Base-by-base conservation (phyloP, 2,113 vertebrate genomes). In the Phalacrocorax brasilianus region DNA sequence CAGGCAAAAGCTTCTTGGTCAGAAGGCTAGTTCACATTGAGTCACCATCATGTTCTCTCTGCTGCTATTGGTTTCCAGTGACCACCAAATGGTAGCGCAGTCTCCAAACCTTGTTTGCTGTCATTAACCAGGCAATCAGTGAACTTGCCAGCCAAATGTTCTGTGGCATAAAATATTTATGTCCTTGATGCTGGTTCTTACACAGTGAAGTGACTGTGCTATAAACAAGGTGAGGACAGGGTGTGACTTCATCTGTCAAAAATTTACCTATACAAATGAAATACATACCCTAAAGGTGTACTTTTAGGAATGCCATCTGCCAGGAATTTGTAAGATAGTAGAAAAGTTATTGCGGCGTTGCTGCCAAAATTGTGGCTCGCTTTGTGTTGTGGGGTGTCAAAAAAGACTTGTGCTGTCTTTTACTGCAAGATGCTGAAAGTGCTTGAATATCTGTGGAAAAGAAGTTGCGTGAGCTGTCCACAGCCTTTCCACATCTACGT, bases 141-240 rank as follows among this genome's bases (percentile, higher is more conserved):
- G 44, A 84, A 73, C 15, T 62, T 67, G 28, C 35, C 38, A 76
- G 22, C 2, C 2, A 35, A 33, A 78, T n/a, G 17, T 63, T 91
- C 56, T 84, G 52, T 65, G 62, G 11, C 33, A 42, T 40, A 38
- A 56, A 80, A 68, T 56, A 33, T 21, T 83, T 68, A 9, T 28
- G 17, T 55, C 59, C 38, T 56, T 18, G 14, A 12, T 77, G 53
- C 28, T 80, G 59, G 16, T 65, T 80, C 35, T 88, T 75, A 11
- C 35, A 12, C 21, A 65, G 40, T 35, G 35, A 30, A 5, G 9
- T 0, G 0, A 16, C 42, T 47, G 6, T 75, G 8, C 10, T 81
- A 5, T 38, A 45, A 50, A 53, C 6, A 16, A 10, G 5, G 28
- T 9, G 5, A 19, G 24, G 24, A 15, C 5, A 14, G n/a, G 33